Conservation (phyloP, 2,797 vertebrate genomes). For the Chelmon rostratus region DNA sequence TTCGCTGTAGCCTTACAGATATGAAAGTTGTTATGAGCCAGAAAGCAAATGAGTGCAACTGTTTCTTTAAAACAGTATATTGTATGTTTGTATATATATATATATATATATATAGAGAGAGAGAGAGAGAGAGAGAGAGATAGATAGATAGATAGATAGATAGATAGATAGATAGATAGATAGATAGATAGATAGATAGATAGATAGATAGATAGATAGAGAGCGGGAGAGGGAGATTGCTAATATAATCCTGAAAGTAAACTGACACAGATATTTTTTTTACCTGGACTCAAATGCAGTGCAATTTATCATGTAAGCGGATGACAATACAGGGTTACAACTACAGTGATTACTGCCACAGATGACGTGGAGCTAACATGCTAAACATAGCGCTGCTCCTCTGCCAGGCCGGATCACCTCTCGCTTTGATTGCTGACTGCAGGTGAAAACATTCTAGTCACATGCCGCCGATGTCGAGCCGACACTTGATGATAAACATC, state of each 20-base stretch:
- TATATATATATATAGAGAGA: too few relatives aligned
- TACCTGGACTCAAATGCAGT: not conserved
- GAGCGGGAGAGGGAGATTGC: not conserved
- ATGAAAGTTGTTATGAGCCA: too few relatives aligned
- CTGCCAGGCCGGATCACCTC: slow-evolving; percentile 58
- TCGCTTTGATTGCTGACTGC: slow-evolving; percentile 59
- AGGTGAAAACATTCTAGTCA: slow-evolving; percentile 61
- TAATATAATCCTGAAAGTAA: not conserved
- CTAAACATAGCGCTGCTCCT: slow-evolving; percentile 63
- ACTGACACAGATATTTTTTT: not conserved
- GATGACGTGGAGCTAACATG: slow-evolving; percentile 13
- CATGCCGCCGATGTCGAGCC: slow-evolving; percentile 28
- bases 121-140: too few relatives aligned
- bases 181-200: too few relatives aligned
- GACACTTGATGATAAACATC: slow-evolving; percentile 52
- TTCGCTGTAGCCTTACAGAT: too few relatives aligned
- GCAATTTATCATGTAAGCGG: not conserved
- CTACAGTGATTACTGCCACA: slow-evolving; percentile 4
- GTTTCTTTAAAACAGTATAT: too few relatives aligned
- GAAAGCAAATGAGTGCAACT: too few relatives aligned
- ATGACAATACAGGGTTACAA: slow-evolving; percentile 28
- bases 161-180: too few relatives aligned
- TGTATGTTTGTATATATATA: too few relatives aligned
- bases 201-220: too few relatives aligned
- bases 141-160: too few relatives aligned